These are phyloP conservation scores for Venustaconcha ellipsiformis DNA, from an alignment of 1,140 invertebrate species.

Conservation along the genomic window DNA sequence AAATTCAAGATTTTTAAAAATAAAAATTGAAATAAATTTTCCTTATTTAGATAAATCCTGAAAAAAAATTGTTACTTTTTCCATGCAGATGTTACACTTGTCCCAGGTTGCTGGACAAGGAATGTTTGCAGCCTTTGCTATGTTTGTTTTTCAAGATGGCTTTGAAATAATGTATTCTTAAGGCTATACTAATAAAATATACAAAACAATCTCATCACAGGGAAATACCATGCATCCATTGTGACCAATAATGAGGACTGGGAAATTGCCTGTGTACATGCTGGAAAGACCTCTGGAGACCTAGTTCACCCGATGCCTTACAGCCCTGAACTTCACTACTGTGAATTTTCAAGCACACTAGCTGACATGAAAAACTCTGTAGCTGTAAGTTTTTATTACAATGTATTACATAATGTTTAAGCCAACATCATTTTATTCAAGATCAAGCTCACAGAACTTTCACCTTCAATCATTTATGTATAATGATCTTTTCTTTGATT, in stretches of 20 bases:
- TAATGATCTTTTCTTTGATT: too few species aligned
- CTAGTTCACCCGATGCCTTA: slow-evolving; percentile 86
- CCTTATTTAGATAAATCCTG: too few species aligned
- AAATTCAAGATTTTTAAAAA: too few species aligned
- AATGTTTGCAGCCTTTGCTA: background rate
- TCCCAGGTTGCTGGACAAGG: too few species aligned
- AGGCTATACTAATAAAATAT: too few species aligned
- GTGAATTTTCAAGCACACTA: slow-evolving; percentile 84
- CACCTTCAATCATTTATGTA: too few species aligned
- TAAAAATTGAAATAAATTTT: too few species aligned
- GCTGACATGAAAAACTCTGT: slow-evolving; percentile 96
- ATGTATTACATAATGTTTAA: too few species aligned
- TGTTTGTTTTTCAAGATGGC: background rate
- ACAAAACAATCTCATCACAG: slow-evolving; percentile 29
- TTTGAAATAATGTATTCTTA: background rate
- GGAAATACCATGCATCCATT: slow-evolving; percentile 82
- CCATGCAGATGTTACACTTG: too few species aligned
- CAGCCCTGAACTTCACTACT: slow-evolving; percentile 89
- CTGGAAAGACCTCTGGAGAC: slow-evolving; percentile 75
- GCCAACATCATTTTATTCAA: too few species aligned
- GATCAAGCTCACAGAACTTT: too few species aligned
- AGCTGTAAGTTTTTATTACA: slow-evolving; percentile 73
- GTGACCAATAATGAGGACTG: slow-evolving; percentile 79
- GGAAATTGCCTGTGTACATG: slow-evolving; percentile 73
- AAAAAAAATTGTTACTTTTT: too few species aligned